Conservation (phyloP, 2,113 vertebrate species). For the Rhinolophus sinicus region DNA sequence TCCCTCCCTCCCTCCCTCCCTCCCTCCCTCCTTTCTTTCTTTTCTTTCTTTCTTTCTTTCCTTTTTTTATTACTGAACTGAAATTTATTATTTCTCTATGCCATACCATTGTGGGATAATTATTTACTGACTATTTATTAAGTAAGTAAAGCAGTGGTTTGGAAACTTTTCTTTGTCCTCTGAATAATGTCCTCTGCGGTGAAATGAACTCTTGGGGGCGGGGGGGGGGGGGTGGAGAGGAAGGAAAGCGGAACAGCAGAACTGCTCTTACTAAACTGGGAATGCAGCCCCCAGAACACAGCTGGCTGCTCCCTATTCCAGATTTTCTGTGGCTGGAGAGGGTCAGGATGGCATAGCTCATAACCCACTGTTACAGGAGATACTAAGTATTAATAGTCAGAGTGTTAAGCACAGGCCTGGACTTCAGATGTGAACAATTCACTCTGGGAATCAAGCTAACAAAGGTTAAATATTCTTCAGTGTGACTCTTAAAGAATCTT, state of each 20-base stretch:
- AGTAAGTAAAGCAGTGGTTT: constrained; percentile 50
- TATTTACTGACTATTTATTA: constrained; percentile 42
- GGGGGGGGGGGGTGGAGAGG: no score
- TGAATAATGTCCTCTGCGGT: constrained; percentile 5
- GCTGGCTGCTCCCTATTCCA: background rate
- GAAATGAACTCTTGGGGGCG: background rate
- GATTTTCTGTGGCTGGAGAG: background rate
- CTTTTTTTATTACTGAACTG: background rate
- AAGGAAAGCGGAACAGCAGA: background rate
- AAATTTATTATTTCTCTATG: constrained; percentile 36
- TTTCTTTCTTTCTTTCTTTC: no score
- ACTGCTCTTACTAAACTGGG: background rate
- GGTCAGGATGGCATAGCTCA: accelerated
- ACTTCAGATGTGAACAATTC: background rate
- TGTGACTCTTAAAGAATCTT: background rate
- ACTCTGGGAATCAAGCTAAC: background rate
- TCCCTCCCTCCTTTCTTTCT: no score
- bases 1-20: no score
- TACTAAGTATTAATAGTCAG: background rate
- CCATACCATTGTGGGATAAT: constrained; percentile 26
- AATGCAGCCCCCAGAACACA: background rate
- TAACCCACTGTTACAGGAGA: background rate
- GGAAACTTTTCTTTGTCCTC: constrained; percentile 34
- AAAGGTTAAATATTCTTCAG: background rate
- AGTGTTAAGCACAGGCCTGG: background rate